Evolutionary conservation across 2,888 invertebrate genomes (phyloP).

Genomic region (Melieria picta): DNA sequence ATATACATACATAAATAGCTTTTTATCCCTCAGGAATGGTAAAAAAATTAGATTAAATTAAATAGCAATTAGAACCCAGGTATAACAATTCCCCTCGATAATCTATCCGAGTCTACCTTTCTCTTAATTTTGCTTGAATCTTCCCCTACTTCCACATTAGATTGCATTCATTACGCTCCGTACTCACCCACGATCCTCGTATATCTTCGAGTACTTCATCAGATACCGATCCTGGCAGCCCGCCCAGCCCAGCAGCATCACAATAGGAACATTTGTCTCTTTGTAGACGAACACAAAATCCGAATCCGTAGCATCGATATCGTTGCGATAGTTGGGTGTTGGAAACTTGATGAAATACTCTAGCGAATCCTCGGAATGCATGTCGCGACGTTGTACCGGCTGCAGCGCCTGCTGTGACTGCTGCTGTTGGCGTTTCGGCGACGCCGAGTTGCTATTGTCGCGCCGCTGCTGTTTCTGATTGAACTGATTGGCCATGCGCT

Average conservation of each 20-base stretch:
- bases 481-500: constrained; percentile 20
- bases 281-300: constrained; percentile 71
- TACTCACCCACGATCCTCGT: constrained; percentile 78
- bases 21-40: too few relatives aligned
- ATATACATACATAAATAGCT: too few relatives aligned
- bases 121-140: too few relatives aligned
- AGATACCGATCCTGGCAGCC: constrained; percentile 82
- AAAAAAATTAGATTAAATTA: too few relatives aligned
- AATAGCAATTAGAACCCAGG: too few relatives aligned
- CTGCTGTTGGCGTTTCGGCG: constrained; percentile 23
- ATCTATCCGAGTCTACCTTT: too few relatives aligned
- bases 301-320: constrained; percentile 55
- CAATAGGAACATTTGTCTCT: constrained; percentile 74
- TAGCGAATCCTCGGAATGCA: constrained; percentile 66
- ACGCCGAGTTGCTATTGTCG: not conserved
- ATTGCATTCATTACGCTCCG: too few relatives aligned
- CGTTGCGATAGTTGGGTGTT: constrained; percentile 67
- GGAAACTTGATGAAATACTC: constrained; percentile 75
- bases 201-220: constrained; percentile 81
- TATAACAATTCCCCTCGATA: too few relatives aligned
- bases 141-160: too few relatives aligned
- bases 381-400: constrained; percentile 30
- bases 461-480: constrained; percentile 23
- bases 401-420: constrained; percentile 28
- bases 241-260: constrained; percentile 82